Percentiles rank a stretch among this genome's conserved stretches.
Conservation (phyloP, 2,888 invertebrate species). For the Hoplodrina blanda region DNA sequence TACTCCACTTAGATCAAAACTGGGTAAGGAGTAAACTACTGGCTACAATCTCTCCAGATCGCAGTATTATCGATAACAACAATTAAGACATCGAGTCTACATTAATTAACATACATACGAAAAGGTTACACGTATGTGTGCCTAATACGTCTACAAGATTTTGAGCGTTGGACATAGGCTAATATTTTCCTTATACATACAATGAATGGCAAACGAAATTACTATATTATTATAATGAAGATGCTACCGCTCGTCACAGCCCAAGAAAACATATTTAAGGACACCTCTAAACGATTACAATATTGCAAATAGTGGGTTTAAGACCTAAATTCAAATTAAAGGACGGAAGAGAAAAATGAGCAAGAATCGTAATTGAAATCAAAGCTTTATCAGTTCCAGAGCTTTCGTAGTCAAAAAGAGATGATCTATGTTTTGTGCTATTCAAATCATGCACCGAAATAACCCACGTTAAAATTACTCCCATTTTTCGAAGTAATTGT, state of each 20-base stretch:
- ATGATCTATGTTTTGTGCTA: neutral
- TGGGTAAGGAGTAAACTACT: constrained; percentile 32
- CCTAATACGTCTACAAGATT: constrained; percentile 63
- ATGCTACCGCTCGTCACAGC: constrained; percentile 73
- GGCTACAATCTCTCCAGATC: constrained; percentile 26
- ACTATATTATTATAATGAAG: constrained; percentile 34
- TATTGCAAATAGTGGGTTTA: constrained; percentile 50
- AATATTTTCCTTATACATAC: constrained; percentile 59
- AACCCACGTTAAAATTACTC: neutral
- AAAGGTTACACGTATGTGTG: constrained; percentile 45
- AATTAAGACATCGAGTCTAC: constrained; percentile 45
- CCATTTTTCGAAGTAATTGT: neutral
- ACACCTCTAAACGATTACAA: constrained; percentile 72
- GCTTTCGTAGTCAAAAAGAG: constrained; percentile 20
- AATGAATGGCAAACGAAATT: constrained; percentile 49
- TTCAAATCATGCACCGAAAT: constrained; percentile 8
- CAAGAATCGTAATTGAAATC: constrained; percentile 70
- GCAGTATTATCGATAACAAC: constrained; percentile 52
- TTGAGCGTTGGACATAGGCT: constrained; percentile 67
- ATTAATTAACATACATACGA: constrained; percentile 49
- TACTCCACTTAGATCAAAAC: constrained; percentile 26
- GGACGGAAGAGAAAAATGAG: constrained; percentile 86
- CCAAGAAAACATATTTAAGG: constrained; percentile 76
- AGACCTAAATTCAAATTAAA: constrained; percentile 71
- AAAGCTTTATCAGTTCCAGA: constrained; percentile 23